Base-by-base conservation (phyloP, 2,113 vertebrate genomes). In the Dendropsophus ebraccatus region DNA sequence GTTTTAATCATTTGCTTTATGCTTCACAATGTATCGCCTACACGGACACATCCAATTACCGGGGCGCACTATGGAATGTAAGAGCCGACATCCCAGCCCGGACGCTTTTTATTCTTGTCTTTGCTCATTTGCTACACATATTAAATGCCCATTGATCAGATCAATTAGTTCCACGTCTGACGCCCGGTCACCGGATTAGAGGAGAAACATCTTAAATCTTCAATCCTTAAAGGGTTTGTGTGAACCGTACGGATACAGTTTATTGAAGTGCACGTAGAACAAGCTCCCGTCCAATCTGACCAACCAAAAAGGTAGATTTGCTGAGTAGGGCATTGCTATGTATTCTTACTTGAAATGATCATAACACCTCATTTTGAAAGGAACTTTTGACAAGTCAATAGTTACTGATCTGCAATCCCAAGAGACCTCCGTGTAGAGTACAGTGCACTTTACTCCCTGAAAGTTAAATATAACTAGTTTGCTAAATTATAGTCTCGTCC, bases 1-100 rank as follows among this genome's bases (percentile, higher is more conserved):
- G 19, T 23, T 70, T 70, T 70, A 70, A 70, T 70, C 35, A 41
- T 70, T 70, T 41, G 1, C 67, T 41, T 70, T 70, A 65, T 65
- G 67, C 19, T 70, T 41, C 19, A 41, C 67, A 70, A 70, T 70
- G 32, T 70, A 70, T 19, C 16, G 19, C 35, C 35, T 41, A 41
- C 67, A 10, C 1, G 32, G 9, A 23, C 32, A 37, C 67, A 23
- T 70, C 30, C 65, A 19, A 35, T 70, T 70, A 70, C 19, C 30
- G 28, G 0, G 2, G 25, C 30, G 62, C 62, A 30, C 28, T 7
- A 17, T 67, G 14, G 3, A 67, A 67, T 21, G 32, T 11, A 19
- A 2, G 65, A 6, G 16, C 9, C 16, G 30, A 35, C 30, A 35
- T 69, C 17, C 30, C 9, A 32, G 30, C 65, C 19, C 16, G 35